Base-by-base conservation (phyloP, 2,797 vertebrate species). In the Oreonectes daqikongensis region DNA sequence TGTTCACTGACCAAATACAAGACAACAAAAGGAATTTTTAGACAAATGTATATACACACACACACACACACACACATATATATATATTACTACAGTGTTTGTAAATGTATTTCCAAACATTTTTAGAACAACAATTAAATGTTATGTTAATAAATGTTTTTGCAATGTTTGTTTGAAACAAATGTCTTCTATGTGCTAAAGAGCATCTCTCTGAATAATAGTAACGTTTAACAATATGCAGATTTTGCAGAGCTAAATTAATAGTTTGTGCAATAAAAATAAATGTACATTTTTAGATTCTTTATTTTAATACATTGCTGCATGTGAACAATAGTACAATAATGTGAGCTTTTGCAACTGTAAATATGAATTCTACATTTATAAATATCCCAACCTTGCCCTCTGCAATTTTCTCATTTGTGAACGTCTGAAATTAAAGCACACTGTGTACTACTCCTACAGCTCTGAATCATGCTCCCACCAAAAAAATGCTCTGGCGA, bases 381-480 rank as follows among this genome's bases (percentile, higher is more conserved):
- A 30, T 22, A 50, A 63, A 65, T 28, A 53, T 52, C 17, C 50
- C 11, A 24, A 18, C 44, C 46, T 64, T 38, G 60, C 48, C 38
- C 60, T 64, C 44, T 15, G 5, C 46, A 20, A 42, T 53, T 74
- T 40, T 65, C 72, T 65, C 11, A 74, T 40, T 74, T 20, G 17
- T 61, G 30, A 61, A 61, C 30, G 30, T 61, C 59, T 35, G 59
- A 61, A 61, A 61, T 61, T 15, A 64, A 73, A 26, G 72, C 17
- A 73, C 44, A 53, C 22, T 14, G 48, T 74, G 72, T 65, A 42
- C 60, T 40, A 20, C 2, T 11, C 72, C 52, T 57, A 59, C 72
- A 57, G 38, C 50, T 67, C 50, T 46, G 35, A 59, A 75, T 75
- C 52, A 67, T 22, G 63, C 10, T 35, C 18, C 60, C 55, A 59